phyloP scores from a whole-genome alignment of 30 jellyfish, hydroid and myxozoan species.

The Turritopsis rubra region DNA sequence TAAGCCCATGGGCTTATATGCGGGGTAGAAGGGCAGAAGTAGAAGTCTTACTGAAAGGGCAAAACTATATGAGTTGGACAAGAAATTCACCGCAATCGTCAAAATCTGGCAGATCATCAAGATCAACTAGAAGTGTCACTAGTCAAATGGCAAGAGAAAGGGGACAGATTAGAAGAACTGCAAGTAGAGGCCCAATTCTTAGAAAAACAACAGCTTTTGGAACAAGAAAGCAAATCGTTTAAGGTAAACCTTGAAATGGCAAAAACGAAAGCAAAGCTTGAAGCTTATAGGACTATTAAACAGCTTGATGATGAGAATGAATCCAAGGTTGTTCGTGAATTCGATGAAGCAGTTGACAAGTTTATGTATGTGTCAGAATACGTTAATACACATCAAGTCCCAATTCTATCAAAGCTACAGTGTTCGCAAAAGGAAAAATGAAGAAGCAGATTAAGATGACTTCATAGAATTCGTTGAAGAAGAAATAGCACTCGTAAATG shows the following conservation, averaged over 20 bases:
- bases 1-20: too few relatives aligned
- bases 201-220: background rate
- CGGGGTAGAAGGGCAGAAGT: too few relatives aligned
- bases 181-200: conserved; percentile 13
- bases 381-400: conserved; percentile 10
- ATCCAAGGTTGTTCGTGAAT: background rate
- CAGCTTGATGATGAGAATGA: background rate
- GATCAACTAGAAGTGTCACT: background rate
- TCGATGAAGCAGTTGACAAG: conserved; percentile 10
- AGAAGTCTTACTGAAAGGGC: too few relatives aligned
- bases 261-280: conserved; percentile 1
- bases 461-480: background rate
- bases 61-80: too few relatives aligned
- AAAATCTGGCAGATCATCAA: too few relatives aligned
- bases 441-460: background rate
- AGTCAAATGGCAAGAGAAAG: conserved; percentile 18
- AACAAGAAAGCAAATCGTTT: conserved; percentile 2
- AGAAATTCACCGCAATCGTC: too few relatives aligned
- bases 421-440: too few relatives aligned
- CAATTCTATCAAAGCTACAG: too few relatives aligned
- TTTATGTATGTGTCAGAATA: background rate
- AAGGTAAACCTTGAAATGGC: conserved; percentile 11
- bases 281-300: background rate
- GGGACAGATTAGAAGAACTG: conserved; percentile 1
- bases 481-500: background rate